Evolutionary conservation across 1,140 invertebrate genomes (phyloP).

Genomic region (Charaxes varanes): DNA sequence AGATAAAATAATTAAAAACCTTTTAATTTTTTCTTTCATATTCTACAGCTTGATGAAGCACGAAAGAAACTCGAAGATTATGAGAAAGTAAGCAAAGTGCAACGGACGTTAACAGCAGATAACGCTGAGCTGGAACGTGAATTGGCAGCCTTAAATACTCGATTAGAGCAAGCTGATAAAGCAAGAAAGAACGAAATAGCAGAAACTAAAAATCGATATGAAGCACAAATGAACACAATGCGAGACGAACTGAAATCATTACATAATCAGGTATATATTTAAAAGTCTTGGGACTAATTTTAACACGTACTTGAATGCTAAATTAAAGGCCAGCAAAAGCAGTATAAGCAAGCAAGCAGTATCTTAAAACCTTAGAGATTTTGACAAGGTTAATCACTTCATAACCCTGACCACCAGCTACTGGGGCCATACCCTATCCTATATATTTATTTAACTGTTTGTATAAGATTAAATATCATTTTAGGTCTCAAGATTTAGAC

Average conservation of each 20-base stretch:
- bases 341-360: no score
- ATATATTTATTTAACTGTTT: no score
- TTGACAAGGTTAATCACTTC: no score
- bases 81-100: conserved; percentile 87
- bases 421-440: no score
- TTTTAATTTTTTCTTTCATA: background rate
- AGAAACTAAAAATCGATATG: conserved; percentile 91
- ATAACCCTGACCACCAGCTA: no score
- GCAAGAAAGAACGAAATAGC: conserved; percentile 88
- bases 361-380: no score
- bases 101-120: conserved; percentile 84
- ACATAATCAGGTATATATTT: conserved; percentile 86
- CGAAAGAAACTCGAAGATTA: conserved; percentile 89
- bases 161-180: conserved; percentile 85
- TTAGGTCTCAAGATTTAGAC: conserved; percentile 83
- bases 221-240: conserved; percentile 89
- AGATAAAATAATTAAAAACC: background rate
- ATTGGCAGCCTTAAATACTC: conserved; percentile 80
- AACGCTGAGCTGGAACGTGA: conserved; percentile 84
- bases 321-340: no score
- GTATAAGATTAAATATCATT: conserved; percentile 8
- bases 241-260: conserved; percentile 90
- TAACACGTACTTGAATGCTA: no score
- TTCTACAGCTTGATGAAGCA: conserved; percentile 84
- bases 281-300: no score